Percentiles rank a stretch among this genome's conserved stretches.
phyloP scores from a whole-genome alignment of 2,113 vertebrate species.

The Puntigrus tetrazona region DNA sequence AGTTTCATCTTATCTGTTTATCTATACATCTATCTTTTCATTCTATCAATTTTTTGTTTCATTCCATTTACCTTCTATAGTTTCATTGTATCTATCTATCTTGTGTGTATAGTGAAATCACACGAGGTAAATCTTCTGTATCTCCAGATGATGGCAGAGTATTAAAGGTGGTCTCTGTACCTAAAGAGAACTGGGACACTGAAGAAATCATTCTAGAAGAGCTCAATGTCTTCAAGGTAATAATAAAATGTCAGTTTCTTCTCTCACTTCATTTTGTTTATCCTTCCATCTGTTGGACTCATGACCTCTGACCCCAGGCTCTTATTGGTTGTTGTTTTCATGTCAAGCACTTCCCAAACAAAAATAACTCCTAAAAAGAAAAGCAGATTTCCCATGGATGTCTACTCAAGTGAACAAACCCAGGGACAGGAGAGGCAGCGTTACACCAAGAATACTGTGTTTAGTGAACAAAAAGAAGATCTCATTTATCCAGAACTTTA shows the following conservation, averaged over 20 bases:
- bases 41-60: no score
- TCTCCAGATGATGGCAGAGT: constrained; percentile 79
- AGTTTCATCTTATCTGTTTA: background rate
- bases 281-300: constrained; percentile 42
- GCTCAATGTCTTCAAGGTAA: constrained; percentile 79
- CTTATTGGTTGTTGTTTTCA: constrained; percentile 35
- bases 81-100: no score
- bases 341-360: constrained; percentile 50
- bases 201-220: constrained; percentile 83
- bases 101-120: background rate
- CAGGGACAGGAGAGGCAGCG: background rate
- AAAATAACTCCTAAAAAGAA: constrained; percentile 46
- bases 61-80: no score
- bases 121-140: background rate
- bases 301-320: constrained; percentile 30
- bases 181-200: constrained; percentile 58
- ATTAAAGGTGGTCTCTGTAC: constrained; percentile 79
- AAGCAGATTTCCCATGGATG: constrained; percentile 65
- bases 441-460: background rate
- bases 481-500: constrained; percentile 24
- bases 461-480: constrained; percentile 35
- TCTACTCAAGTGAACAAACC: constrained; percentile 44
- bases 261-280: background rate
- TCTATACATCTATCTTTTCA: no score
- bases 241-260: background rate